A percentile compares a stretch with the other conserved stretches of the same genome.
phyloP scores from a whole-genome alignment of 2,888 invertebrate species.

The Leptinotarsa haldemani region DNA sequence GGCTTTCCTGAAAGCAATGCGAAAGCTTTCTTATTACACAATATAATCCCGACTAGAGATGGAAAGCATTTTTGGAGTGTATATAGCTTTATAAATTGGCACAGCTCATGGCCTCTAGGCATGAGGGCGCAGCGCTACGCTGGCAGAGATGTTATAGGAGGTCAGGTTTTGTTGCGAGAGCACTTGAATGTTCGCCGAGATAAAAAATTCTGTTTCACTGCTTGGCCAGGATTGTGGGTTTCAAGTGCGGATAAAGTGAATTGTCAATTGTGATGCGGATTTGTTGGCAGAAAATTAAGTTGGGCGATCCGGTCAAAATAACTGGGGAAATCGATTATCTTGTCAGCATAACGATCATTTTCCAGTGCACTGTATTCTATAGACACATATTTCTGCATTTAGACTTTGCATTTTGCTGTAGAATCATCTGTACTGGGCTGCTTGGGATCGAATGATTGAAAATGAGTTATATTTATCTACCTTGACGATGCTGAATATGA shows the following conservation, averaged over 20 bases:
- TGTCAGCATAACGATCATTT: no score
- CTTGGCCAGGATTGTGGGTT: neutral
- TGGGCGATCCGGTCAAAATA: neutral
- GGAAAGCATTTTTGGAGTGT: constrained; percentile 36
- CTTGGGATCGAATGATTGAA: no score
- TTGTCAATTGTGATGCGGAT: neutral
- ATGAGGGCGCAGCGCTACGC: constrained; percentile 19
- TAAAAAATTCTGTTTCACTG: neutral
- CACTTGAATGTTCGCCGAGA: neutral
- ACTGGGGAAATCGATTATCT: neutral
- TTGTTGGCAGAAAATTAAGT: neutral
- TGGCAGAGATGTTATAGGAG: constrained; percentile 22
- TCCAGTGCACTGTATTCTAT: no score
- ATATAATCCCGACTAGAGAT: constrained; percentile 35
- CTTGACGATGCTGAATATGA: no score
- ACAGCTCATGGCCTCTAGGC: constrained; percentile 33
- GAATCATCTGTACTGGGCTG: no score
- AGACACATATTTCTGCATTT: no score
- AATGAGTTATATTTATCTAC: no score
- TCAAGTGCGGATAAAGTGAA: neutral
- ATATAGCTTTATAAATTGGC: constrained; percentile 38
- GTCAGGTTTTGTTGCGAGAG: constrained; percentile 29
- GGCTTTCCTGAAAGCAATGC: constrained; percentile 29
- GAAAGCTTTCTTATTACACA: constrained; percentile 38
- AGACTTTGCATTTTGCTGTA: no score